A percentile compares a stretch with the other conserved stretches of the same genome.
Evolutionary conservation across 2,797 vertebrate species (phyloP).

Genomic region (Myotis vivesi): DNA sequence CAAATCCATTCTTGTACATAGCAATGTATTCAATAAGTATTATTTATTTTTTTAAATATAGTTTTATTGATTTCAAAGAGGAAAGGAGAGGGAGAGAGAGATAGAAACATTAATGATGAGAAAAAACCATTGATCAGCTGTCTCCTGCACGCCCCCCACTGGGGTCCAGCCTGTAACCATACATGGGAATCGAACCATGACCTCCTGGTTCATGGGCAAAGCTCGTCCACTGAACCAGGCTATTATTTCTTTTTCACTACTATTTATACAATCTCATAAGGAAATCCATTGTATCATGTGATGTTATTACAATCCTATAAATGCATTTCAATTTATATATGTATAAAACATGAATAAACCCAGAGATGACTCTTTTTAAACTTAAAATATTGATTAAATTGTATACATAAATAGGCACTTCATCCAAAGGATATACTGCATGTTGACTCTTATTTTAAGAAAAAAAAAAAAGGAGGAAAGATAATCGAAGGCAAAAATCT

Average conservation of each 20-base stretch:
- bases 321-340: neutral
- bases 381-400: neutral
- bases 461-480: neutral
- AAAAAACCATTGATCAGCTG: too few species aligned
- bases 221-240: too few species aligned
- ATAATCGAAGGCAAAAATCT: neutral
- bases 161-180: too few species aligned
- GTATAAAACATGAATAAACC: neutral
- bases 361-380: neutral
- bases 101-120: too few species aligned
- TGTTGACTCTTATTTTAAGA: neutral
- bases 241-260: neutral
- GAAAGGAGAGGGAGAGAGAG: too few species aligned
- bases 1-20: neutral
- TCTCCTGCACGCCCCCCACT: too few species aligned
- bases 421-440: neutral
- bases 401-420: neutral
- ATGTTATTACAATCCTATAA: neutral
- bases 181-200: too few species aligned
- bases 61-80: too few species aligned
- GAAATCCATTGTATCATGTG: neutral
- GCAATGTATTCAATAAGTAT: neutral
- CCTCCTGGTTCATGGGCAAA: too few species aligned
- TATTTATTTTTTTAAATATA: neutral
- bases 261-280: neutral